A percentile compares a stretch with the other conserved stretches of the same genome.
Conservation (phyloP, 2,113 vertebrate genomes). For the Ceyx melanurus region DNA sequence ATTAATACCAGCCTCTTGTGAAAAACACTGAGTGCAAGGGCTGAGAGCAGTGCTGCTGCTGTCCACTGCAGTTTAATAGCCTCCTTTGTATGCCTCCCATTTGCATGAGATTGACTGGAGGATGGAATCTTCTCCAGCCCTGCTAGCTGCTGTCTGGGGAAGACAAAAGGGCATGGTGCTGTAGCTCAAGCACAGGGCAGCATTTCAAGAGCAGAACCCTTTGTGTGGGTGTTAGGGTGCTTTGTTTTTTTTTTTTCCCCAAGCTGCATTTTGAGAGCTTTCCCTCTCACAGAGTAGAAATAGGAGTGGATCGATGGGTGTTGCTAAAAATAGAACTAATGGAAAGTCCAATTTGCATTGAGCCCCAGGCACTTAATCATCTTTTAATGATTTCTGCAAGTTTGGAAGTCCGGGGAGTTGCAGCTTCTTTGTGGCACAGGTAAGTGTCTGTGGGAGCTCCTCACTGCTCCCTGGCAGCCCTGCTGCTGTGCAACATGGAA, state of each 20-base stretch:
- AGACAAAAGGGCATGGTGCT: constrained; percentile 48
- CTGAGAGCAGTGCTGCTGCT: background rate
- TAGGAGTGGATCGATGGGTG: constrained; percentile 18
- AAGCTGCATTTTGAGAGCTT: constrained; percentile 14
- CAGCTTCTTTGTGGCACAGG: background rate
- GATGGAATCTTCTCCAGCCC: constrained; percentile 26
- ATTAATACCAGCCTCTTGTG: constrained; percentile 28
- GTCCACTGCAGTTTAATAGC: constrained; percentile 33
- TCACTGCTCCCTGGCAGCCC: background rate
- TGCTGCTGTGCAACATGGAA: too few species aligned
- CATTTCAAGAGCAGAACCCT: constrained; percentile 32
- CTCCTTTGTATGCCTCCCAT: constrained; percentile 50
- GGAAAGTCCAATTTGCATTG: background rate
- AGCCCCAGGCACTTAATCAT: background rate
- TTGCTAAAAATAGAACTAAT: constrained; percentile 2
- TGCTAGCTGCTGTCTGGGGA: constrained; percentile 35
- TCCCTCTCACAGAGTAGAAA: background rate
- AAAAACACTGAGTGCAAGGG: background rate
- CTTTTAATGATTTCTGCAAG: background rate
- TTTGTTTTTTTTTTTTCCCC: constrained; percentile 17
- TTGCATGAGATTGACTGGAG: constrained; percentile 55
- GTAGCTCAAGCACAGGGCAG: constrained; percentile 16
- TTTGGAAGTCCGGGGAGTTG: background rate
- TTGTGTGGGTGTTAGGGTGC: background rate
- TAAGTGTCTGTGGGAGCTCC: background rate